Evolutionary conservation across 2,888 invertebrate genomes (phyloP).

Genomic region (Watsonalla binaria): DNA sequence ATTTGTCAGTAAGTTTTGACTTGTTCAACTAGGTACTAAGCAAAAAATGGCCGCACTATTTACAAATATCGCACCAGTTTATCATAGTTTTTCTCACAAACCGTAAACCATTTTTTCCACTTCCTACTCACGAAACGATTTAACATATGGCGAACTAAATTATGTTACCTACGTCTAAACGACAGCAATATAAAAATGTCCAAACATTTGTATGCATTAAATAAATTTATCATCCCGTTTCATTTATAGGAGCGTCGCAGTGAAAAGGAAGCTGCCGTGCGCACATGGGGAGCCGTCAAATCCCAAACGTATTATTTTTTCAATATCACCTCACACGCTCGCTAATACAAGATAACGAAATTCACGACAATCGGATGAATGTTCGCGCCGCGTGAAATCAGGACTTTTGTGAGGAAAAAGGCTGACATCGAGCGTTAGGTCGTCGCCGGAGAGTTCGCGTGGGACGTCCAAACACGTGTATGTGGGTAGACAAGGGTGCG

Average conservation of each 20-base stretch:
- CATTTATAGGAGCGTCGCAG: conserved; percentile 60
- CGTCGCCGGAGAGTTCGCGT: conserved; percentile 36
- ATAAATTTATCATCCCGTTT: conserved; percentile 77
- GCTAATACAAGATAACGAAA: conserved; percentile 74
- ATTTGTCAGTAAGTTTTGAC: conserved; percentile 49
- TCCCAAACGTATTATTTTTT: conserved; percentile 78
- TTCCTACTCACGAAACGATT: conserved; percentile 72
- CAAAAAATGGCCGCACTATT: conserved; percentile 46
- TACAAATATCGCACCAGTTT: conserved; percentile 50
- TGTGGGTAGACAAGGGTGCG: conserved; percentile 70
- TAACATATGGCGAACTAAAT: conserved; percentile 77
- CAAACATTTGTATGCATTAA: conserved; percentile 79
- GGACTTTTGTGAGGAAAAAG: conserved; percentile 63
- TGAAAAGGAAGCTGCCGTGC: conserved; percentile 73
- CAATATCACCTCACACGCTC: conserved; percentile 66
- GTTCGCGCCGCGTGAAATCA: conserved; percentile 78
- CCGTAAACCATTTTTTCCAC: conserved; percentile 74
- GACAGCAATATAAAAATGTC: conserved; percentile 78
- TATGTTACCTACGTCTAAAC: conserved; percentile 75
- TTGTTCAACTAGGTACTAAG: conserved; percentile 14
- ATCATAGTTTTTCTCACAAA: conserved; percentile 67
- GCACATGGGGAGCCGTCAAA: conserved; percentile 74
- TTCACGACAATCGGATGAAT: conserved; percentile 74
- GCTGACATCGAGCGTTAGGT: conserved; percentile 44
- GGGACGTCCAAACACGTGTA: conserved; percentile 69